Evolutionary conservation across 1,140 invertebrate species (phyloP), one percentile per base, ranked within the genome.

Genomic region (Pseudomyrmex dendroicus): DNA sequence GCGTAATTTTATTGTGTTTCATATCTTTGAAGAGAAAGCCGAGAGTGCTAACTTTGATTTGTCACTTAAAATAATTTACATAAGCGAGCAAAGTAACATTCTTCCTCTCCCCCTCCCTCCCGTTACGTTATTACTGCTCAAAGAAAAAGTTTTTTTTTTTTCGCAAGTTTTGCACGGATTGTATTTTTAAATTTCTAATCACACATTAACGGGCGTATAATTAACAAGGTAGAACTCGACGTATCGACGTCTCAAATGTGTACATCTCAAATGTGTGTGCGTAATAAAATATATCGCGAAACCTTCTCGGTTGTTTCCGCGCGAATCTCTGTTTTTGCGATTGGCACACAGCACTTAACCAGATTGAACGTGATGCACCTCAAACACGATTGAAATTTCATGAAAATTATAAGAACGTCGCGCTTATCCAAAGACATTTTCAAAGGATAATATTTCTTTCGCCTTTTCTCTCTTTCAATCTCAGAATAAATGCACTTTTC

Each of bases 1-100:
- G 50, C 61, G 63, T 74, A 76, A 54, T 74, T 35, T 35, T 82
- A 82, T 82, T 76, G 48, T 12, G 17, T 46, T 25, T 7, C 35
- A 35, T 3, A 15, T 67, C 10, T 8, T 13, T 15, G 1, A 12
- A 15, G 73, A 76, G 25, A 54, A 22, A 35, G 5, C 35, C 35
- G 35, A 35, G 5, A 35, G 35, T 35, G 35, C 0, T 35, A 35
- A 35, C 35, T 35, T 35, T 35, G 4, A 7, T 35, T 35, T 35
- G 7, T 35, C 35, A 35, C 5, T 35, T 35, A 35, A 35, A 35
- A 35, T 35, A 35, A 35, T 35, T 35, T 35, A 35, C 35, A 7
- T 5, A 35, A 35, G 35, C 35, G 5, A 35, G 4, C 35, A 35
- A 35, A 35, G 35, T 35, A 5, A 7, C 35, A 35, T 35, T 20